Evolutionary conservation across 1,140 invertebrate genomes (phyloP), one percentile per base, ranked within the genome.

Genomic region (Trachymyrmex septentrionalis): DNA sequence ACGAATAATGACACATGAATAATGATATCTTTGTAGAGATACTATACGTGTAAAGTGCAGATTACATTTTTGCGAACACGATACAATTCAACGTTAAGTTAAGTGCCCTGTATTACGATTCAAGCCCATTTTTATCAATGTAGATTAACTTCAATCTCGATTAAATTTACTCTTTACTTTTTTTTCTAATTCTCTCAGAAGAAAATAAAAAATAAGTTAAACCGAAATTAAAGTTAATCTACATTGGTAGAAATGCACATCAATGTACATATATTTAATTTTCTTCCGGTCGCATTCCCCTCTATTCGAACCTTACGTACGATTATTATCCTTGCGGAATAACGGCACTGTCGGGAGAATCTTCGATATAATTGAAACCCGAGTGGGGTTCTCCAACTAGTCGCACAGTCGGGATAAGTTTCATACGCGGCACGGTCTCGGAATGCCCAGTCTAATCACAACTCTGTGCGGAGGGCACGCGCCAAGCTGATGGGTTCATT

Each of bases 371-470:
- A 91, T 91, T 91, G 87, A 87, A 87, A 71, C 59, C 59, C 44
- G 72, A 48, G 14, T 76, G 61, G 34, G 72, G 63, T 72, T 48
- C 38, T 61, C 76, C 10, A 44, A 84, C 61, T 85, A 44, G 21
- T 76, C 63, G 67, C 82, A 27, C 38, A 48, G n/a, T 34, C 38
- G 21, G 69, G 72, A 84, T 90, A 88, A 90, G 87, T 89, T 88
- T 80, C 72, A 50, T 55, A 66, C 59, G 57, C 34, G 48, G 76
- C 67, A 89, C 66, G 53, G 67, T 63, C 75, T n/a, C 66, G 90
- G 55, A 71, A 87, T 90, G 91, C 85, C 91, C 91, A 92, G 92
- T 92, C 92, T 92, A 92, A 92, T 92, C 92, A 92, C 91, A 92
- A 92, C 85, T 92, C 84, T 57, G 84, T 61, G 86, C 81, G 61